Base-by-base conservation (phyloP, 2,888 invertebrate genomes). In the Reticulitermes lucifugus region DNA sequence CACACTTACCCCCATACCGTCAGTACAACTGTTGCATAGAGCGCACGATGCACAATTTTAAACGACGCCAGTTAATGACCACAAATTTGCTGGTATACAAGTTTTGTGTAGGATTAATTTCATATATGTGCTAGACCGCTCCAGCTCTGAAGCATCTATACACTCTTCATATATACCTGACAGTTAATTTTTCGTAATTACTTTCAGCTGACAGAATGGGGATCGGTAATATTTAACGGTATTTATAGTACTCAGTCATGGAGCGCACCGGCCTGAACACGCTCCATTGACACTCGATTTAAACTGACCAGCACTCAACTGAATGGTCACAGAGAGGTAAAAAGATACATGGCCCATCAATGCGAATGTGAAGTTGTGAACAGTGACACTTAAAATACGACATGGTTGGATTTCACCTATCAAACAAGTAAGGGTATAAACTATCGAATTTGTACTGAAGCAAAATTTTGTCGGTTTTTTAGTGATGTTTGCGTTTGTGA, bases 101-200 rank as follows among this genome's bases (percentile, higher is more conserved):
- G 46, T 12, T 9, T 12, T 46, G 46, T 46, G 46, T 46, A 46
- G 46, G 4, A 9, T 46, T 12, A 46, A 9, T 51, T 25, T 25
- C 25, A 59, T 18, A 35, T 35, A 80, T 55, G 41, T 80, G 80
- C 70, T 81, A 70, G 81, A 35, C 70, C 81, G 46, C 29, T 81
- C 81, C 70, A 70, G 43, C 81, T 65, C 65, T 70, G 25, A 80
- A 80, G 46, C 55, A 79, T 51, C 60, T 41, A 12, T 14, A 18
- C 35, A 35, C 70, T 81, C 41, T 70, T 70, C 65, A 81, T 70
- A 81, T 81, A 81, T 70, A 81, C 65, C 81, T 81, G 81, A 81
- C 81, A 43, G 81, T 81, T 81, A 81, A 81, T 81, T 81, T 81
- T 81, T 81, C 41, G 81, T 70, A 81, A 81, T 81, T 81, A 81